These are phyloP conservation scores for Apamea monoglypha DNA, from an alignment of 2,888 invertebrate genomes.

Conservation along the genomic window DNA sequence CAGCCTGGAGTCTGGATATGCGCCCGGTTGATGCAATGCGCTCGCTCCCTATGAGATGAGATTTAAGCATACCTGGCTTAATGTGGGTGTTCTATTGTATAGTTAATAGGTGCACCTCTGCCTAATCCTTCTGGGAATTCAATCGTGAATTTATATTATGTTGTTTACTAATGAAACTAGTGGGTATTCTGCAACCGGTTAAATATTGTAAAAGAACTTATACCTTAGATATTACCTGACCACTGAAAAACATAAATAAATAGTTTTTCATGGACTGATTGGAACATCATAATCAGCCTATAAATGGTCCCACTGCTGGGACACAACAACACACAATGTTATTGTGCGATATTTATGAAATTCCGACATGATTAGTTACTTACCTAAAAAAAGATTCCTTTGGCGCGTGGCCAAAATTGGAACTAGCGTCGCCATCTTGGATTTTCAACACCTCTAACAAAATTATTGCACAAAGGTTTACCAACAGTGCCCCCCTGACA, in stretches of 20 bases:
- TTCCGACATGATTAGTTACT: background rate
- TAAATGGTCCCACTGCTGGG: too few relatives aligned
- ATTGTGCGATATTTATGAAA: background rate
- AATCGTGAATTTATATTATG: too few relatives aligned
- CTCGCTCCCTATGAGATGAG: too few relatives aligned
- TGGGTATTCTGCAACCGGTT: conserved; percentile 4
- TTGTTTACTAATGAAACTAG: conserved; percentile 1
- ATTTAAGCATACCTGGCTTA: too few relatives aligned
- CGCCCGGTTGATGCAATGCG: too few relatives aligned
- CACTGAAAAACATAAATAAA: too few relatives aligned
- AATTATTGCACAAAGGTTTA: background rate
- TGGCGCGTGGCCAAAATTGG: background rate
- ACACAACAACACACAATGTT: background rate
- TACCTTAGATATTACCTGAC: background rate
- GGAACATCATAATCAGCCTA: background rate
- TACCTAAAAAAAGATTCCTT: background rate
- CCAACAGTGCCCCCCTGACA: background rate
- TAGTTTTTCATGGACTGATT: background rate
- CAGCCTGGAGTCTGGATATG: too few relatives aligned
- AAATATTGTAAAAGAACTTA: background rate
- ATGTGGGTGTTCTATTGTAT: too few relatives aligned
- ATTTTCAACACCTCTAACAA: background rate
- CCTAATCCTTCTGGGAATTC: too few relatives aligned
- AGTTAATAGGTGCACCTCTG: too few relatives aligned
- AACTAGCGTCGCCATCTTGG: background rate